Percentiles rank a stretch among this genome's conserved stretches.
These are phyloP conservation scores for Eospalax fontanierii DNA, from an alignment of 2,797 vertebrate species.

Conservation along the genomic window DNA sequence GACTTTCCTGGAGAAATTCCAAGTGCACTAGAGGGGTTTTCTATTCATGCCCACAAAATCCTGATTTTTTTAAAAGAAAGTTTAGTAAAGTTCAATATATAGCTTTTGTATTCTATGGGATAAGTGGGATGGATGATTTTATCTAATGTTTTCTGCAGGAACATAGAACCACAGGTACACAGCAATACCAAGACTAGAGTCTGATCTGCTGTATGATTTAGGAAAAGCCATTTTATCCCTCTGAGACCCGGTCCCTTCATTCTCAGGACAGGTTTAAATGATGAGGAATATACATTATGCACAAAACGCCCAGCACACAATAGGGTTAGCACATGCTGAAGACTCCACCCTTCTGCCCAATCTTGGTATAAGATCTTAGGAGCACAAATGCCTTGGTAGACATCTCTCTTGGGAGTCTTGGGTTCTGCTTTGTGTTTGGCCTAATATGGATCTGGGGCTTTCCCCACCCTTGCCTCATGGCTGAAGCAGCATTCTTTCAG, in stretches of 20 bases:
- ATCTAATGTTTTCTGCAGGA: not conserved
- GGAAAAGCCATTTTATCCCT: not conserved
- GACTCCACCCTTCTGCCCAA: not conserved
- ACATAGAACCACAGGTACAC: accelerated
- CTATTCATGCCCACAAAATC: not conserved
- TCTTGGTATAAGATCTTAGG: not conserved
- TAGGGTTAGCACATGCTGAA: not conserved
- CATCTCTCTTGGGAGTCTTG: not conserved
- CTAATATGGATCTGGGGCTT: not conserved
- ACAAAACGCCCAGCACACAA: not conserved
- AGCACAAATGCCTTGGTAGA: not conserved
- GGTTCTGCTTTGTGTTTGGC: slow-evolving; percentile 21
- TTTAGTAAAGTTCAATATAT: not conserved
- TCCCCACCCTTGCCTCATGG: not conserved
- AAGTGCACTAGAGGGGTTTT: not conserved
- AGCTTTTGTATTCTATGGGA: not conserved
- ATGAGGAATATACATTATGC: no score
- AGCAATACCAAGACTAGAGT: no score
- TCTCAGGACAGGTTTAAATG: not conserved
- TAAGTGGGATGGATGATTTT: not conserved
- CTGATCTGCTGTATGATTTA: not conserved
- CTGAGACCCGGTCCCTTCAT: not conserved
- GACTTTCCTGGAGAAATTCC: not conserved
- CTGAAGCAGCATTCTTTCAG: not conserved
- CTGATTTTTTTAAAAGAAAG: not conserved